Evolutionary conservation across 2,113 vertebrate genomes (phyloP).

Genomic region (Eretmochelys imbricata): DNA sequence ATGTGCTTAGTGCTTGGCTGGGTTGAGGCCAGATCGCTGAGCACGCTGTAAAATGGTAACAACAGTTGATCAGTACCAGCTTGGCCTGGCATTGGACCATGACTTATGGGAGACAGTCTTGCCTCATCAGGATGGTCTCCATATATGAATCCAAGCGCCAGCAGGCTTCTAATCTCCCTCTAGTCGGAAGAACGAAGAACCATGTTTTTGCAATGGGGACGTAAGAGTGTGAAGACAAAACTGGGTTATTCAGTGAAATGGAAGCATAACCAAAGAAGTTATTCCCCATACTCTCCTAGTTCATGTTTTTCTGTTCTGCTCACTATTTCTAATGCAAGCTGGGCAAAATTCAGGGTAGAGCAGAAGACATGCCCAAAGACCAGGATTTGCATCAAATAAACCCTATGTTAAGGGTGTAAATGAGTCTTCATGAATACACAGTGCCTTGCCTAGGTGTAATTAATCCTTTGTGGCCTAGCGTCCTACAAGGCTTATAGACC

Average conservation of each 20-base stretch:
- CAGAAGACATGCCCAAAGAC: not conserved
- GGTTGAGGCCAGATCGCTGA: not conserved
- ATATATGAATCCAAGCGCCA: not conserved
- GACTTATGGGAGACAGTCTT: not conserved
- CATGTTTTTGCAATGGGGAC: not conserved
- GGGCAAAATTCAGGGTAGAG: not conserved
- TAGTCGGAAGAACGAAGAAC: not conserved
- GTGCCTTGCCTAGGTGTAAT: not conserved
- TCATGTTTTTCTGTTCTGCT: not conserved
- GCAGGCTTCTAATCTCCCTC: not conserved
- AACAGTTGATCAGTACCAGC: not conserved
- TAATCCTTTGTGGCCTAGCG: not conserved
- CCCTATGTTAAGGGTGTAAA: not conserved
- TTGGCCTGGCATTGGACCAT: not conserved
- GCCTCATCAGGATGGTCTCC: not conserved
- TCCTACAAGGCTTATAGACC: not conserved
- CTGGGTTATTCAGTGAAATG: not conserved
- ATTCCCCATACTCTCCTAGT: not conserved
- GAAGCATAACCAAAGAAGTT: not conserved
- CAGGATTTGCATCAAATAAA: not conserved
- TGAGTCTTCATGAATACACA: not conserved
- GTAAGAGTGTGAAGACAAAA: not conserved
- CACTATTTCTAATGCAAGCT: accelerated
- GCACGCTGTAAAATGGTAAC: not conserved
- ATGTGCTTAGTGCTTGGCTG: not conserved